phyloP scores from a whole-genome alignment of 2,888 invertebrate genomes.

The Ceriagrion tenellum region DNA sequence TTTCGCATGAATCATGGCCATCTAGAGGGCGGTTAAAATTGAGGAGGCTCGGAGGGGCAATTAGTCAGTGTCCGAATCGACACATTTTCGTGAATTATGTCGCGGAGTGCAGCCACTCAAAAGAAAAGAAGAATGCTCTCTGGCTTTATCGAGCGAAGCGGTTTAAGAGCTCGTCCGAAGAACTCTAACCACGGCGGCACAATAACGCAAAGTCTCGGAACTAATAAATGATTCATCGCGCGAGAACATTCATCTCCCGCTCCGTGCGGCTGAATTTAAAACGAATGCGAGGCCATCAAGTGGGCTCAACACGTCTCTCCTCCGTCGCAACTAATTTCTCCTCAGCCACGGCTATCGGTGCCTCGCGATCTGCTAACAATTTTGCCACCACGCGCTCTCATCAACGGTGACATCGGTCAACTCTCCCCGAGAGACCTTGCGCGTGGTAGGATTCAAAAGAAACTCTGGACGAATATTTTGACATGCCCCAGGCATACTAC shows the following conservation, averaged over 20 bases:
- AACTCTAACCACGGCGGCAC: background rate
- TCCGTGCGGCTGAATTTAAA: background rate
- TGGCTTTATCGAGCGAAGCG: background rate
- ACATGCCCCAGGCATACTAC: no score
- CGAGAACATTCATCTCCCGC: background rate
- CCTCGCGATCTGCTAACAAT: background rate
- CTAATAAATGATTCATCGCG: background rate
- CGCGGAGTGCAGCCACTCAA: background rate
- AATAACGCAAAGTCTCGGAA: background rate
- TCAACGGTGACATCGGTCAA: background rate
- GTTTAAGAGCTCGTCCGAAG: background rate
- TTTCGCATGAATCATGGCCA: constrained; percentile 4
- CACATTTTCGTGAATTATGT: constrained; percentile 2
- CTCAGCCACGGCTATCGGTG: background rate
- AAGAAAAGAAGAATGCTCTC: background rate
- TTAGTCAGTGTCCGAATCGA: constrained; percentile 32
- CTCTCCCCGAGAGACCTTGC: background rate
- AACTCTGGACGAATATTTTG: background rate
- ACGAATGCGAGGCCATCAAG: background rate
- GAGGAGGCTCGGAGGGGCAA: background rate
- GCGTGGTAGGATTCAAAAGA: background rate
- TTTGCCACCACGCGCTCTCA: background rate
- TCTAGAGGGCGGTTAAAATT: constrained; percentile 5
- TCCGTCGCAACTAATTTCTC: background rate
- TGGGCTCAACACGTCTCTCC: background rate